These are phyloP conservation scores for Bufotes viridis DNA, from an alignment of 2,797 vertebrate species.

Conservation along the genomic window DNA sequence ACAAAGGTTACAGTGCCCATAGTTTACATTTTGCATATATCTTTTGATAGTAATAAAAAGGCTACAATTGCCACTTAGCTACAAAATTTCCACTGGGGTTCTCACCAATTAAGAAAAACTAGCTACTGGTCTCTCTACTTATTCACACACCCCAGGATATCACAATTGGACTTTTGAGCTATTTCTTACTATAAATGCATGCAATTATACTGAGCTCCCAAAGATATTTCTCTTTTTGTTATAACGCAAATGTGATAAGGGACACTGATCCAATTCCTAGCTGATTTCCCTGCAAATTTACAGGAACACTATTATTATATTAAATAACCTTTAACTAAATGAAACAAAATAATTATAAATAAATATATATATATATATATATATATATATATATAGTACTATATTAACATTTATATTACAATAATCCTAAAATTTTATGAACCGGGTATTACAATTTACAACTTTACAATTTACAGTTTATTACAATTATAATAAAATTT, in stretches of 20 bases:
- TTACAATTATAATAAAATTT: too few species aligned
- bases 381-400: too few species aligned
- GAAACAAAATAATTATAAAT: too few species aligned
- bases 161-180: background rate
- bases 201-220: slow-evolving; percentile 17
- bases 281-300: background rate
- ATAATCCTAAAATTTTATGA: too few species aligned
- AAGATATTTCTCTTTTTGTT: slow-evolving; percentile 2
- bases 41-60: background rate
- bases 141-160: slow-evolving; percentile 28
- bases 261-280: background rate
- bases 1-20: slow-evolving; percentile 1
- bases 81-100: slow-evolving; percentile 41
- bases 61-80: background rate
- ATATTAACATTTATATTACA: too few species aligned
- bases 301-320: background rate
- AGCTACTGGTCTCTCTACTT: slow-evolving; percentile 36
- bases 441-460: too few species aligned
- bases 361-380: too few species aligned
- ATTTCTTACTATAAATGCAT: slow-evolving; percentile 10
- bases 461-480: too few species aligned
- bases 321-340: background rate
- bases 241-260: background rate
- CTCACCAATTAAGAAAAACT: slow-evolving; percentile 49
- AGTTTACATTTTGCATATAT: slow-evolving; percentile 2